Conservation (phyloP, 2,113 vertebrate species). For the Menura novaehollandiae region DNA sequence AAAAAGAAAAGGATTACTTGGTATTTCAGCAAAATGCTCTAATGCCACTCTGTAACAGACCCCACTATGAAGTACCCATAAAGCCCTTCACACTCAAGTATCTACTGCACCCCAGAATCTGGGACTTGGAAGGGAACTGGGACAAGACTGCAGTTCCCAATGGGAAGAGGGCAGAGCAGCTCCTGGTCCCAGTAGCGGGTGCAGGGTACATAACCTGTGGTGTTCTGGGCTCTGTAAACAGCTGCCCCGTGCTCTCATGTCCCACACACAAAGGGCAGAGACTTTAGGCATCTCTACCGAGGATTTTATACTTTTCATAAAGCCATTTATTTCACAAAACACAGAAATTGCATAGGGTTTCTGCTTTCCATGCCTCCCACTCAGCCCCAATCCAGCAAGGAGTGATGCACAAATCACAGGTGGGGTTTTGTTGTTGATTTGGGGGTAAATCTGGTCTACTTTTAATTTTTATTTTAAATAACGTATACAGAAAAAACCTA, state of each 20-base stretch:
- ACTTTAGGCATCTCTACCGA: not conserved
- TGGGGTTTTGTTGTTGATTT: not conserved
- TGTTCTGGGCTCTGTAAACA: not conserved
- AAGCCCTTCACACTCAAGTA: not conserved
- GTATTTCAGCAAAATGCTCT: slow-evolving; percentile 33
- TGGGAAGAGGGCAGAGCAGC: not conserved
- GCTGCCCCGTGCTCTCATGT: rapidly evolving
- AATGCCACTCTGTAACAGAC: slow-evolving; percentile 29
- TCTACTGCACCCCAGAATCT: not conserved
- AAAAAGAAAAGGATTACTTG: slow-evolving; percentile 33
- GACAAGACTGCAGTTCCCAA: not conserved
- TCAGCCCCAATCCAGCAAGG: not conserved
- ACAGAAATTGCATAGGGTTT: not conserved
- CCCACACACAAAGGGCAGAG: not conserved
- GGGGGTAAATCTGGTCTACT: too few species aligned
- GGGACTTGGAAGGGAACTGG: not conserved
- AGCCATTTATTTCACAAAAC: not conserved
- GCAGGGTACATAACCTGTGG: rapidly evolving
- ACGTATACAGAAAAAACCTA: not conserved
- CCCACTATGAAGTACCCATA: not conserved
- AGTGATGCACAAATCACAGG: not conserved
- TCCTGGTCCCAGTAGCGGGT: not conserved
- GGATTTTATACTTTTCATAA: not conserved
- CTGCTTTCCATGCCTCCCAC: not conserved
- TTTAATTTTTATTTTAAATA: not conserved